These are phyloP conservation scores for Lordiphosa andalusiaca DNA, from an alignment of 2,888 invertebrate genomes.

Conservation along the genomic window DNA sequence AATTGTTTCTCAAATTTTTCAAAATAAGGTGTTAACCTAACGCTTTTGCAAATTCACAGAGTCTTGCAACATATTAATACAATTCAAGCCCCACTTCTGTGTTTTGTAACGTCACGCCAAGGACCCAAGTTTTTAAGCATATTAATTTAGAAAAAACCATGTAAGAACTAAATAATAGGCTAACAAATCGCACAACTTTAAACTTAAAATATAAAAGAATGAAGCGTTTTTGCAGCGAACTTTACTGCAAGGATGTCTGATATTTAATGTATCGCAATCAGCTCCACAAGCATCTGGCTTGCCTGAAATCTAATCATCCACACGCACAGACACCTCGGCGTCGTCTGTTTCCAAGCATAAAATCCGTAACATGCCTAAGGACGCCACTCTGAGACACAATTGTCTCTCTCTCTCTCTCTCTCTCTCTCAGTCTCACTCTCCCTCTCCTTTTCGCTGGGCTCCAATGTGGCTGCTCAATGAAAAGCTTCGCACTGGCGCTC, in stretches of 20 bases:
- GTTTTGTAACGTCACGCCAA: no score
- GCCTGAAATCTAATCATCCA: constrained; percentile 7
- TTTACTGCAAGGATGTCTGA: constrained; percentile 5
- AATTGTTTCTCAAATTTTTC: no score
- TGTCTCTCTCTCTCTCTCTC: constrained; percentile 3
- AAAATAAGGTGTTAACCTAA: no score
- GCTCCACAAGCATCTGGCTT: not conserved
- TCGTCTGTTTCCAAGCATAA: constrained; percentile 29
- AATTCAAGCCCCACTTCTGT: no score
- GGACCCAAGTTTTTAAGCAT: no score
- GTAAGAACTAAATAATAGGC: no score
- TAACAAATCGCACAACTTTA: no score
- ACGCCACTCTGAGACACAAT: not conserved
- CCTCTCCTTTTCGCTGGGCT: constrained; percentile 17
- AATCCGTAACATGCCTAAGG: constrained; percentile 2
- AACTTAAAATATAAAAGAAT: no score
- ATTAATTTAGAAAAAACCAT: no score
- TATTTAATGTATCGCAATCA: not conserved
- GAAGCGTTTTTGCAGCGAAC: constrained; percentile 1
- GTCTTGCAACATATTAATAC: no score
- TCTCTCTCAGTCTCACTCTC: constrained; percentile 4
- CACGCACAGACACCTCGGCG: constrained; percentile 58
- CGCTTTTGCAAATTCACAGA: no score
- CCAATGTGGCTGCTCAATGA: constrained; percentile 62
- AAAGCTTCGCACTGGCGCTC: constrained; percentile 44